Conservation (phyloP, 2,888 invertebrate genomes). For the Zygothrica quintamaculata region DNA sequence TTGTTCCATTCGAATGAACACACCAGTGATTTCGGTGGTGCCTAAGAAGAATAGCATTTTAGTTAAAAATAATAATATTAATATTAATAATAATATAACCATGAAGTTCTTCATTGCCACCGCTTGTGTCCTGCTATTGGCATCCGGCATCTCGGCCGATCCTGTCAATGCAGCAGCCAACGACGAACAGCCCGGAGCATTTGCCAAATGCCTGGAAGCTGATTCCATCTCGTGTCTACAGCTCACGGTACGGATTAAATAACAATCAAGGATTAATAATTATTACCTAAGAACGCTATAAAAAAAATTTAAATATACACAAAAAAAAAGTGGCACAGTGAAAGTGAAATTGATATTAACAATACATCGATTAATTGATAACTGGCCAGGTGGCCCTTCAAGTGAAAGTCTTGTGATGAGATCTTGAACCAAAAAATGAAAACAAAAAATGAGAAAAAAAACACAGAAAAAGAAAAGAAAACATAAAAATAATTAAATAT, state of each 20-base stretch:
- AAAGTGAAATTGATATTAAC: constrained; percentile 62
- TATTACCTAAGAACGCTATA: constrained; percentile 40
- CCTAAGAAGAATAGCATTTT: constrained; percentile 66
- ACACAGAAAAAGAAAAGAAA: not conserved
- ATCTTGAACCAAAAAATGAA: not conserved
- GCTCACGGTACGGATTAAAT: constrained; percentile 85
- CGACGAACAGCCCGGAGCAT: constrained; percentile 80
- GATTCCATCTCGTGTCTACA: constrained; percentile 88
- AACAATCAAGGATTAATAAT: constrained; percentile 59
- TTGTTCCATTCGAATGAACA: constrained; percentile 85
- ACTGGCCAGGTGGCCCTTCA: constrained; percentile 23
- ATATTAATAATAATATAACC: too few species aligned
- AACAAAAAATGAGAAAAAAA: not conserved
- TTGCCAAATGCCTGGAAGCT: constrained; percentile 86
- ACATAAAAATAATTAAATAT: constrained; percentile 3
- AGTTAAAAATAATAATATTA: constrained; percentile 52
- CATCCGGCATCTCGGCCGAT: constrained; percentile 81
- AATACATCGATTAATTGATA: constrained; percentile 36
- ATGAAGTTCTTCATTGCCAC: constrained; percentile 83
- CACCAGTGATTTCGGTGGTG: constrained; percentile 84
- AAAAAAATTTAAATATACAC: constrained; percentile 8
- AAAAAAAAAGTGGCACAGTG: constrained; percentile 53
- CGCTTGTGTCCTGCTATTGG: constrained; percentile 82
- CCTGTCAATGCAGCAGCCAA: constrained; percentile 70
- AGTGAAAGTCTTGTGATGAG: constrained; percentile 59